A percentile compares a stretch with the other conserved stretches of the same genome.
phyloP scores from a whole-genome alignment of 2,888 invertebrate species.

The Fissipunctia ypsillon region DNA sequence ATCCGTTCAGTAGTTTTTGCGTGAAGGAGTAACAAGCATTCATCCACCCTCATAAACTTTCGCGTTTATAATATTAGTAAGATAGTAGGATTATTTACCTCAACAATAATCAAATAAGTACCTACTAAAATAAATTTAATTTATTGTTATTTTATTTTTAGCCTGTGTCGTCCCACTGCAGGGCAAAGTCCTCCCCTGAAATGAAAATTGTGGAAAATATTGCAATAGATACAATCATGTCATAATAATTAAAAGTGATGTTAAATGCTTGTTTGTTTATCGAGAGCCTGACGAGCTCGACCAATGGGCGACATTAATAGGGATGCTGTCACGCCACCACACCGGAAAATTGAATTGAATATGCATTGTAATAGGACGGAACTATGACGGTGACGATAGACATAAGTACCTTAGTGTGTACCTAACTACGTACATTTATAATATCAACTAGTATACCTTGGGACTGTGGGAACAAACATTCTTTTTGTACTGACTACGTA shows the following conservation, averaged over 20 bases:
- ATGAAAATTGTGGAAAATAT: not conserved
- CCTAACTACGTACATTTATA: slow-evolving; percentile 48
- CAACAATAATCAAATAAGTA: no score
- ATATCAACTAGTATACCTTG: slow-evolving; percentile 63
- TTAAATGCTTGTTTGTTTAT: slow-evolving; percentile 17
- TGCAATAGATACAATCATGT: not conserved
- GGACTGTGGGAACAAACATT: slow-evolving; percentile 59
- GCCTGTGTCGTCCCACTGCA: not conserved
- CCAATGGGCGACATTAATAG: slow-evolving; percentile 25
- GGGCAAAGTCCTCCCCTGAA: not conserved
- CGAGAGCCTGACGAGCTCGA: slow-evolving; percentile 5
- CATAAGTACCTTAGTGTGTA: slow-evolving; percentile 26
- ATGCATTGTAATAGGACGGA: slow-evolving; percentile 70
- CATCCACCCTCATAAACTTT: no score
- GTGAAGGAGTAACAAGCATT: no score
- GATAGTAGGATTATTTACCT: not conserved
- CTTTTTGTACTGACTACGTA: slow-evolving; percentile 49
- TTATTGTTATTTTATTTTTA: not conserved
- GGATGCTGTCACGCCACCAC: slow-evolving; percentile 66
- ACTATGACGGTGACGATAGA: slow-evolving; percentile 60
- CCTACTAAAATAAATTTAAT: not conserved
- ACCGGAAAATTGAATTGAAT: slow-evolving; percentile 71
- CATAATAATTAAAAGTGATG: slow-evolving; percentile 18
- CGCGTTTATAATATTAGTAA: no score
- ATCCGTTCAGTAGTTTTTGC: no score